These are phyloP conservation scores for Zootermopsis nevadensis DNA, from an alignment of 2,888 invertebrate species.

Conservation along the genomic window DNA sequence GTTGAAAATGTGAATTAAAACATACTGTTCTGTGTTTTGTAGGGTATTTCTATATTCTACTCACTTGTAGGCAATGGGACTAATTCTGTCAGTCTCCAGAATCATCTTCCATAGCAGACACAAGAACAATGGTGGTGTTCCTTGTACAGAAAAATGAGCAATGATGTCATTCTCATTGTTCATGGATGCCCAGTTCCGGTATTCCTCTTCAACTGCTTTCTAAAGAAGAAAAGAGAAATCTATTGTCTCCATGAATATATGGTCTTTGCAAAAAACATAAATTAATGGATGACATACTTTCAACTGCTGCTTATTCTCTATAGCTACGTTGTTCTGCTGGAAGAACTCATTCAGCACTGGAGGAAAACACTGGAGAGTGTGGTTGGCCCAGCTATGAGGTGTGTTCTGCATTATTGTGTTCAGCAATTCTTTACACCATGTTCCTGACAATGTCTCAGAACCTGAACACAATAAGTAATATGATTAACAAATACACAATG, in stretches of 20 bases:
- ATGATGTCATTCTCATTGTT: slow-evolving; percentile 96
- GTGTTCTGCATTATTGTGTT: slow-evolving; percentile 93
- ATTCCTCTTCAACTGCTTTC: slow-evolving; percentile 95
- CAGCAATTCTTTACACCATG: slow-evolving; percentile 91
- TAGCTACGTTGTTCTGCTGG: slow-evolving; percentile 82
- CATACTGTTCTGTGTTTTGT: no score
- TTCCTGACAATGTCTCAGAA: slow-evolving; percentile 71
- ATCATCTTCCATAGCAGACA: slow-evolving; percentile 97
- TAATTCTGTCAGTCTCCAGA: slow-evolving; percentile 92
- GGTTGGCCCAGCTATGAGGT: slow-evolving; percentile 95
- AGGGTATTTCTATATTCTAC: slow-evolving; percentile 54
- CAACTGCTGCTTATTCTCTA: slow-evolving; percentile 90
- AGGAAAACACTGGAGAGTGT: slow-evolving; percentile 93
- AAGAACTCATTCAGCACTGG: slow-evolving; percentile 91
- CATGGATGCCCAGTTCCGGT: slow-evolving; percentile 97
- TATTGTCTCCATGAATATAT: not conserved
- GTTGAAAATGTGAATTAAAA: no score
- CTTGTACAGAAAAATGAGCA: slow-evolving; percentile 94
- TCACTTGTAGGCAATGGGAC: slow-evolving; percentile 95
- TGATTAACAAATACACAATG: no score
- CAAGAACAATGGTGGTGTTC: slow-evolving; percentile 89
- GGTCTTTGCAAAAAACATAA: slow-evolving; percentile 67
- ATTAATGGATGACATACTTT: slow-evolving; percentile 66
- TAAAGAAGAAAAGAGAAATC: slow-evolving; percentile 52
- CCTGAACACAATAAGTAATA: slow-evolving; percentile 58